Percentiles rank a stretch among this genome's conserved stretches.
Evolutionary conservation across 2,113 vertebrate genomes (phyloP).

Genomic region (Zosterops pallidus): DNA sequence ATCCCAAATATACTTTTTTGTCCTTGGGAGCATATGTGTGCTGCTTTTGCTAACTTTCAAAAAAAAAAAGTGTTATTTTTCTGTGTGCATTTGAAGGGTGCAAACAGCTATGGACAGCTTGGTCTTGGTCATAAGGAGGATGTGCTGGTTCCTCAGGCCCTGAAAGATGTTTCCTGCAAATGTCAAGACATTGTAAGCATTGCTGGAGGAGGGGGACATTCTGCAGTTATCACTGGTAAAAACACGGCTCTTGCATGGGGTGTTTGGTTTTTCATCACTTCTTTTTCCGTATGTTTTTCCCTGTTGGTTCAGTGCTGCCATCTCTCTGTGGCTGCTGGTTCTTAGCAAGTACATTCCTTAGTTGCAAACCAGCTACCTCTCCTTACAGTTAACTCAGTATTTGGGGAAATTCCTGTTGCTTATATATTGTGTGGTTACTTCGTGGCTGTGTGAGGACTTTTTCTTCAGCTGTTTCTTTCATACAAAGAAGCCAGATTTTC

Average conservation of each 20-base stretch:
- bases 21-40: neutral
- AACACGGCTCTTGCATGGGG: neutral
- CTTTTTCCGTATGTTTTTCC: neutral
- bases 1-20: neutral
- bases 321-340: neutral
- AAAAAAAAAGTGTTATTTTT: neutral
- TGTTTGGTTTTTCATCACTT: neutral
- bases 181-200: conserved; percentile 60
- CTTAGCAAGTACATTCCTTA: neutral
- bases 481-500: neutral
- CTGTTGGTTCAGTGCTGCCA: neutral
- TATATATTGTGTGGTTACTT: neutral
- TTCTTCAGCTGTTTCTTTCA: neutral
- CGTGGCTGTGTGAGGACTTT: neutral
- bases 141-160: conserved; percentile 71
- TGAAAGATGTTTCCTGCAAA: conserved; percentile 62
- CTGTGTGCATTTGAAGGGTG: conserved; percentile 77
- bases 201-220: conserved; percentile 88
- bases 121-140: conserved; percentile 87
- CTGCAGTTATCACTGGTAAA: conserved; percentile 83
- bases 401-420: neutral
- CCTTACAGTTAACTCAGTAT: neutral
- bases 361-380: neutral
- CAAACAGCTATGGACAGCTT: conserved; percentile 93
- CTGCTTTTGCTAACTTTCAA: neutral